phyloP scores from a whole-genome alignment of 2,888 invertebrate genomes.

The Cerastis rubricosa region DNA sequence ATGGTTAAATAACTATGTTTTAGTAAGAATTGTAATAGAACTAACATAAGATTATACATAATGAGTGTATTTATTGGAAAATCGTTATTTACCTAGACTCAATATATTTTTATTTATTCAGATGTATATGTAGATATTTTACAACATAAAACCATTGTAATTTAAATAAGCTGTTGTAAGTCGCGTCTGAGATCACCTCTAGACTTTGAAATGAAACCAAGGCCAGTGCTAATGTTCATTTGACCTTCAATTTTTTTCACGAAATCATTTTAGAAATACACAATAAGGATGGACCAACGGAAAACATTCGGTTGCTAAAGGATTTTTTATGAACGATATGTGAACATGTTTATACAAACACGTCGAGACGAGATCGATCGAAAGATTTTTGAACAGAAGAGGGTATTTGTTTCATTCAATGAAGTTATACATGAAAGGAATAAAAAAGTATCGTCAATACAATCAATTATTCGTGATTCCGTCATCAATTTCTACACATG shows the following conservation, averaged over 20 bases:
- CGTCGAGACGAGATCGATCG: slow-evolving; percentile 22
- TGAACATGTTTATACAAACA: slow-evolving; percentile 25
- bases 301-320: slow-evolving; percentile 55
- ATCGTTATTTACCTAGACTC: slow-evolving; percentile 18
- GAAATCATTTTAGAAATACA: slow-evolving; percentile 73
- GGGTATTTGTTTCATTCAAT: not conserved
- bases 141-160: slow-evolving; percentile 83
- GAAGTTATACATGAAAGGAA: not conserved
- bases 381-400: slow-evolving; percentile 4
- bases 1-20: too few relatives aligned
- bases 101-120: slow-evolving; percentile 71
- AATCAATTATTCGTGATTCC: not conserved
- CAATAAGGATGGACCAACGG: slow-evolving; percentile 63
- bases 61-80: slow-evolving; percentile 5
- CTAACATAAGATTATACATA: not conserved
- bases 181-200: slow-evolving; percentile 83
- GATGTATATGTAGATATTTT: slow-evolving; percentile 70
- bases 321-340: slow-evolving; percentile 53
- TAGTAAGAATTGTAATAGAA: not conserved
- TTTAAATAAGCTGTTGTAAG: slow-evolving; percentile 81
- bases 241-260: slow-evolving; percentile 82
- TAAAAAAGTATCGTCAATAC: not conserved
- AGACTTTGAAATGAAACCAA: slow-evolving; percentile 83
- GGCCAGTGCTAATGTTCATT: slow-evolving; percentile 80
- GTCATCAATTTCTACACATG: slow-evolving; percentile 28